A percentile compares a stretch with the other conserved stretches of the same genome.
phyloP scores from a whole-genome alignment of 1,140 invertebrate species.

The Tenebrio molitor region DNA sequence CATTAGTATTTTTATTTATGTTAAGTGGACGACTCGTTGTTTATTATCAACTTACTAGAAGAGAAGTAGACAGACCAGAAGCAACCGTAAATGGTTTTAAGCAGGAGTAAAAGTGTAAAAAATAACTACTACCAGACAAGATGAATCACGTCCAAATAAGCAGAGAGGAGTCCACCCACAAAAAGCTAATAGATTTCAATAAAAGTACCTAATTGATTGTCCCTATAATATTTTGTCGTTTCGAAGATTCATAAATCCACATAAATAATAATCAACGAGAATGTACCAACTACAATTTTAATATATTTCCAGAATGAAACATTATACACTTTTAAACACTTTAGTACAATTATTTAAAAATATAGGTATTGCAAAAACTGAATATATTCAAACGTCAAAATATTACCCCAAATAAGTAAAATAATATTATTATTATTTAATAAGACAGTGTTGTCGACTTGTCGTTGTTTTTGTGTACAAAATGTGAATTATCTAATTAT shows the following conservation, averaged over 20 bases:
- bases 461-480: conserved; percentile 18
- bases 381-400: no score
- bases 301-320: no score
- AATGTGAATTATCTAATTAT: conserved; percentile 15
- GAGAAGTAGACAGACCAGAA: conserved; percentile 70
- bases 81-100: conserved; percentile 75
- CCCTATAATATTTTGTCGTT: conserved; percentile 2
- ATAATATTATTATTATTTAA: no score
- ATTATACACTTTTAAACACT: no score
- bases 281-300: neutral
- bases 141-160: conserved; percentile 24
- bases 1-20: conserved; percentile 96
- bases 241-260: neutral
- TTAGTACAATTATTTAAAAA: no score
- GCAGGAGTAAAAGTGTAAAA: conserved; percentile 70
- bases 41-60: conserved; percentile 73
- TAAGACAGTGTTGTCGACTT: no score
- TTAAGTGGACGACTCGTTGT: conserved; percentile 91
- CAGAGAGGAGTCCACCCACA: neutral
- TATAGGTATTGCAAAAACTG: no score
- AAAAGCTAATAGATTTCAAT: neutral
- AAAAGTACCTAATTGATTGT: neutral
- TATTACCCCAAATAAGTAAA: no score
- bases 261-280: no score
- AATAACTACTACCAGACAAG: neutral